Base-by-base conservation (phyloP, 2,888 invertebrate genomes). In the Formica aserva region DNA sequence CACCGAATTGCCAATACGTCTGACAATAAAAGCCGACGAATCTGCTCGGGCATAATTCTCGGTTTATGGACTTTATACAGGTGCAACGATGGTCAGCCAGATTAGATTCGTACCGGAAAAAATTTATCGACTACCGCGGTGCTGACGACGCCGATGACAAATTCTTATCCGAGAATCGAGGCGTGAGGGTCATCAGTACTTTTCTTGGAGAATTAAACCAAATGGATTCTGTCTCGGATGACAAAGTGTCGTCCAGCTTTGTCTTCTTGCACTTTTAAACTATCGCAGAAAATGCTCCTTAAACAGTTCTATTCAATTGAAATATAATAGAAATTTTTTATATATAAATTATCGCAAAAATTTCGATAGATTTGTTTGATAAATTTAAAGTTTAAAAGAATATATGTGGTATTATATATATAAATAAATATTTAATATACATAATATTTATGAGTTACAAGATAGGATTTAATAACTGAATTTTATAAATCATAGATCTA, bases 1-100 rank as follows among this genome's bases (percentile, higher is more conserved):
- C 60, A 67, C 18, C 67, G 78, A 63, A 81, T 85, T 77, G 63
- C 48, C 72, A 74, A 71, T 52, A 80, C 72, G 55, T 74, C 18
- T 35, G 60, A 45, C 86, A 82, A 62, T 89, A 89, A 88, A 87
- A 78, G 72, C 60, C 78, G 52, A 80, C 83, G 84, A 80, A 85
- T 85, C 57, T 63, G 63, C 29, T 45, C 71, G 77, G 41, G 71
- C 63, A 83, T 85, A 85, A 89, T 84, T 80, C 80, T 63, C 52
- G 32, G 65, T 87, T 87, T 86, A 89, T 65, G 82, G 71, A 55
- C 3, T 57, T 22, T 55, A 62, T 82, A 77, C 89, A 85, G 85
- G 78, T 87, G 83, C 81, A 57, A 60, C 63, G 66, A 69, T 75
- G 69, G 22, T n/a, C 69, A 15, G 41, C 29, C 6, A 72, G 80